A percentile compares a stretch with the other conserved stretches of the same genome.
Conservation (phyloP, 2,113 vertebrate species). For the Stigmatopora argus region DNA sequence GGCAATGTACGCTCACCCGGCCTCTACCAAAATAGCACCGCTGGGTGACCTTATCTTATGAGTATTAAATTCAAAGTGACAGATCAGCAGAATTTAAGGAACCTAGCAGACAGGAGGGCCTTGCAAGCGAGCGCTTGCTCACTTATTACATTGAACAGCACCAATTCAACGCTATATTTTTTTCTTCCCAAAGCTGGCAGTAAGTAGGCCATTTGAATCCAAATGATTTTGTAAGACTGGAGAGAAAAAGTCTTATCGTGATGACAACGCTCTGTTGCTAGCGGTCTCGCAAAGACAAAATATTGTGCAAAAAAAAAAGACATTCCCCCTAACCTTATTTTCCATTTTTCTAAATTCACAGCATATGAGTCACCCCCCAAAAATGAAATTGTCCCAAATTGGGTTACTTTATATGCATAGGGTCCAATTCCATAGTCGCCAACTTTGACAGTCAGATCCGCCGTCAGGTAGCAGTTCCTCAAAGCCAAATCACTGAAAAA, state of each 20-base stretch:
- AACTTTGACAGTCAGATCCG: slow-evolving; percentile 92
- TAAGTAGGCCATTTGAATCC: too few species aligned
- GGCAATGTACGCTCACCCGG: slow-evolving; percentile 14
- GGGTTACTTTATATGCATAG: slow-evolving; percentile 85
- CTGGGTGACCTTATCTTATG: slow-evolving; percentile 49
- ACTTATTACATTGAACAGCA: background rate
- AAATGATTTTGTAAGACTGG: too few species aligned
- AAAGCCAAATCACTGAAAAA: slow-evolving; percentile 86
- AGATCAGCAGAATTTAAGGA: slow-evolving; percentile 46
- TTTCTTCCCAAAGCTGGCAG: too few species aligned
- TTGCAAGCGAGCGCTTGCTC: slow-evolving; percentile 10
- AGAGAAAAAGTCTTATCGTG: too few species aligned
- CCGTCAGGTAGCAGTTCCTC: slow-evolving; percentile 91
- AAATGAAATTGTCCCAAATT: background rate
- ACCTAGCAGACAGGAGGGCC: slow-evolving; percentile 33
- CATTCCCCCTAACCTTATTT: too few species aligned
- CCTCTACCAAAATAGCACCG: slow-evolving; percentile 51
- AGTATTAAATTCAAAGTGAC: slow-evolving; percentile 53
- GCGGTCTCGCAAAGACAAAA: too few species aligned
- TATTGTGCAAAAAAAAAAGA: too few species aligned
- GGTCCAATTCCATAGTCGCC: slow-evolving; percentile 93
- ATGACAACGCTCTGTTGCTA: too few species aligned
- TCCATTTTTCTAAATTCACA: too few species aligned
- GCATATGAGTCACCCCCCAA: background rate
- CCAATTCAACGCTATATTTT: slow-evolving; percentile 11